Base-by-base conservation (phyloP, 1,140 invertebrate genomes). In the Sminthurides bifidus region DNA sequence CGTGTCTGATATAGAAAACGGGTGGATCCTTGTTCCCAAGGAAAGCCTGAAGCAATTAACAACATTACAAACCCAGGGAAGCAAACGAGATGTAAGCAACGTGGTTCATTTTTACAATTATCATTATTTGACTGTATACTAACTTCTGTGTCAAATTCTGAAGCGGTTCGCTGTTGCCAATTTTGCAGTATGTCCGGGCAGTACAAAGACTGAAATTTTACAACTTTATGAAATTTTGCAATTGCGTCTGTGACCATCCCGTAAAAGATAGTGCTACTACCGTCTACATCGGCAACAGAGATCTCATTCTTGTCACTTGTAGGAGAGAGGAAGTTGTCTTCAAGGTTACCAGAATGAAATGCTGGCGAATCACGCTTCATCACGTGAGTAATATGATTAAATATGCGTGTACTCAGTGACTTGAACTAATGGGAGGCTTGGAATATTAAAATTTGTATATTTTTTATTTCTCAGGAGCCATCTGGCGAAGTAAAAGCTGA, bases 271-370 rank as follows among this genome's bases (percentile, higher is more conserved):
- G 83, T 58, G 82, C 83, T 1, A 8, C 8, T 5, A 67, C 80
- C 43, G 76, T 91, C 19, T 76, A 78, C 43, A 81, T 85, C 68
- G 87, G 87, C 33, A 82, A 82, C 69, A 79, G 81, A 68, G 86
- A 91, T 73, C 69, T 92, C 2, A 82, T 79, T 67, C 77, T 91
- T 21, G 41, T 65, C 17, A 61, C 75, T 81, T 52, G 72, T 75
- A 56, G 69, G 71, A 31, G 69, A 74, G 40, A 77, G 67, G 91
- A 95, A 71, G 81, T 84, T 15, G 76, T 78, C 65, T 96, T 93
- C 69, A 87, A 91, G 73, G 87, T 96, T 4, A 94, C 92, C 1
- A 76, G 92, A 62, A 96, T 97, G 83, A 79, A 87, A 61, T 94
- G 92, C 66, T 97, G 93, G 93, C 77, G 92, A 62, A 92, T 97